phyloP scores from a whole-genome alignment of 2,888 invertebrate species.

The Nebria salina region DNA sequence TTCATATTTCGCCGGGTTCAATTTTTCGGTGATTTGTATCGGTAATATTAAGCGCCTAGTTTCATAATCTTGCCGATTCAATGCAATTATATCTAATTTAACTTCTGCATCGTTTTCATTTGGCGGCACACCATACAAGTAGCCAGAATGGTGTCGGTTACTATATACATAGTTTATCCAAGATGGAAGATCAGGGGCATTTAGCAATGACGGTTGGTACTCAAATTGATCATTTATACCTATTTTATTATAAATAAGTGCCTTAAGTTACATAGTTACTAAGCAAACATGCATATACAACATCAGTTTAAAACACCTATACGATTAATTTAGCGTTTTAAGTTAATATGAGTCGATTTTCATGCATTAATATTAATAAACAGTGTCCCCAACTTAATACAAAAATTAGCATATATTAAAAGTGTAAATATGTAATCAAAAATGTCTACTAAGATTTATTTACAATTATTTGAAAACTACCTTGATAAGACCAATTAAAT shows the following conservation, averaged over 20 bases:
- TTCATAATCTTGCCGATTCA: constrained; percentile 82
- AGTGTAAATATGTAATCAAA: too few species aligned
- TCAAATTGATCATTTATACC: constrained; percentile 71
- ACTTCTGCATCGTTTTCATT: constrained; percentile 65
- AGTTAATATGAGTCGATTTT: not conserved
- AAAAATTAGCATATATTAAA: not conserved
- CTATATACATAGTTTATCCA: constrained; percentile 90
- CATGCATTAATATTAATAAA: not conserved
- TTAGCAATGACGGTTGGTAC: constrained; percentile 78
- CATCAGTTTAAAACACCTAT: too few species aligned
- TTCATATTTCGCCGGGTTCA: constrained; percentile 75
- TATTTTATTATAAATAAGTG: constrained; percentile 51
- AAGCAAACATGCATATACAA: not conserved
- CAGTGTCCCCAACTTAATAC: not conserved
- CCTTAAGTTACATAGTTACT: not conserved
- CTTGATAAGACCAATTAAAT: constrained; percentile 83
- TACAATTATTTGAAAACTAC: constrained; percentile 58
- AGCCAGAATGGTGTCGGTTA: constrained; percentile 79
- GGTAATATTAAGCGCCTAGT: constrained; percentile 72
- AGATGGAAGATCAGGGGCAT: constrained; percentile 84
- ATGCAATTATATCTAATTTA: constrained; percentile 78
- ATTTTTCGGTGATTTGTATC: constrained; percentile 73
- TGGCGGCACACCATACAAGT: constrained; percentile 87
- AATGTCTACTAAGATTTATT: not conserved
- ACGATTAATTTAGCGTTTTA: too few species aligned